A percentile compares a stretch with the other conserved stretches of the same genome.
phyloP scores from a whole-genome alignment of 2,113 vertebrate genomes.

The Empidonax traillii region DNA sequence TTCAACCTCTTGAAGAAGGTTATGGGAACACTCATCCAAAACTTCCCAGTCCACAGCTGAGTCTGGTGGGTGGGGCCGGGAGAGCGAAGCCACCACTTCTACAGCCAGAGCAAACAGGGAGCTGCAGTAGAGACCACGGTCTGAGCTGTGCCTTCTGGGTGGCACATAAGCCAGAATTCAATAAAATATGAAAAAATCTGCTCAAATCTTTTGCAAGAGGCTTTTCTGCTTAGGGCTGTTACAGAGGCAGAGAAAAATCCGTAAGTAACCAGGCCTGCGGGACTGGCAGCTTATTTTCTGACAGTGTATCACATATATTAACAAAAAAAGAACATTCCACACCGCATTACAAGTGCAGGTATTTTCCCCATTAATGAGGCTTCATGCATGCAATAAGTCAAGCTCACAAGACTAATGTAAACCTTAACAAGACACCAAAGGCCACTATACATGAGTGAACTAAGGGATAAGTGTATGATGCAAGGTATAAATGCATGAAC shows the following conservation, averaged over 20 bases:
- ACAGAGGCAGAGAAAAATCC: background rate
- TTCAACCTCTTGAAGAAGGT: background rate
- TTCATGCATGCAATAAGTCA: background rate
- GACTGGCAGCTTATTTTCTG: background rate
- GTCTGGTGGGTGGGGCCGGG: rapidly evolving
- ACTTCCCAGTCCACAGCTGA: rapidly evolving
- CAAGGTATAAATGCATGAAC: background rate
- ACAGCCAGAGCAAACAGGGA: background rate
- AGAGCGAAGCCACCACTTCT: background rate
- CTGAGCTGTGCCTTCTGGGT: rapidly evolving
- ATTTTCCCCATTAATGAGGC: background rate
- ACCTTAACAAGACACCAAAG: background rate
- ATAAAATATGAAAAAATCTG: background rate
- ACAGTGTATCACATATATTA: background rate
- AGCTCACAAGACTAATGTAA: background rate
- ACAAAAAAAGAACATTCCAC: background rate
- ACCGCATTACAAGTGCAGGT: rapidly evolving
- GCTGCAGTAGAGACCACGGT: rapidly evolving
- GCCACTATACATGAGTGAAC: background rate
- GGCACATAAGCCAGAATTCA: background rate
- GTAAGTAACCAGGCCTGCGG: background rate
- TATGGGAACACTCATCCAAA: background rate
- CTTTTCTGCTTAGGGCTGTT: background rate
- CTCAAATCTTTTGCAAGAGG: background rate
- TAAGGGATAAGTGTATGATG: background rate